Conservation (phyloP, 2,113 vertebrate genomes). For the Xiphophorus maculatus region DNA sequence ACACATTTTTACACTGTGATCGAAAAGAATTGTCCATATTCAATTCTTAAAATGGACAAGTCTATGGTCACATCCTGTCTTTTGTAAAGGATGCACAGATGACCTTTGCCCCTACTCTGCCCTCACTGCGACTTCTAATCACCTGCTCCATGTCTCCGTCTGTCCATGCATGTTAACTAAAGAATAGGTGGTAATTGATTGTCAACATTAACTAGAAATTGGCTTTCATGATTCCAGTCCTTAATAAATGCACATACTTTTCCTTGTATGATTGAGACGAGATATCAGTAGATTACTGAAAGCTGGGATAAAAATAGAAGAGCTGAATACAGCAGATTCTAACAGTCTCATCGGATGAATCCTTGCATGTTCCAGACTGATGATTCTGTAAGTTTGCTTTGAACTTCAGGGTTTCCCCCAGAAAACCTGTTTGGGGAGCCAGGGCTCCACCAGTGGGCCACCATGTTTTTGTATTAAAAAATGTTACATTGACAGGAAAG, state of each 20-base stretch:
- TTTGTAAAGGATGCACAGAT: neutral
- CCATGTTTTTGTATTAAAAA: no score
- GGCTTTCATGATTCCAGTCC: neutral
- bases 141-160: conserved; percentile 2
- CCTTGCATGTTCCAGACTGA: conserved; percentile 36
- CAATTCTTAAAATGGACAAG: conserved; percentile 7
- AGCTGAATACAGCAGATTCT: neutral
- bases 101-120: neutral
- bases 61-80: neutral
- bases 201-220: neutral
- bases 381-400: conserved; percentile 27
- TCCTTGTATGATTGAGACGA: neutral
- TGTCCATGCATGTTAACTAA: conserved; percentile 32
- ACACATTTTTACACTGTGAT: no score
- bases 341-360: neutral
- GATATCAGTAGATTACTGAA: neutral
- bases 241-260: neutral
- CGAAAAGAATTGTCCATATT: neutral
- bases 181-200: neutral
- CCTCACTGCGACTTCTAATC: conserved; percentile 6
- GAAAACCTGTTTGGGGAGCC: no score
- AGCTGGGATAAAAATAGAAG: neutral
- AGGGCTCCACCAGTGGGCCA: no score
- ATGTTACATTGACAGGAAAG: no score
- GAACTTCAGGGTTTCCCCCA: neutral